phyloP scores from a whole-genome alignment of 2,113 vertebrate species.

The Sterrhoptilus dennistouni region DNA sequence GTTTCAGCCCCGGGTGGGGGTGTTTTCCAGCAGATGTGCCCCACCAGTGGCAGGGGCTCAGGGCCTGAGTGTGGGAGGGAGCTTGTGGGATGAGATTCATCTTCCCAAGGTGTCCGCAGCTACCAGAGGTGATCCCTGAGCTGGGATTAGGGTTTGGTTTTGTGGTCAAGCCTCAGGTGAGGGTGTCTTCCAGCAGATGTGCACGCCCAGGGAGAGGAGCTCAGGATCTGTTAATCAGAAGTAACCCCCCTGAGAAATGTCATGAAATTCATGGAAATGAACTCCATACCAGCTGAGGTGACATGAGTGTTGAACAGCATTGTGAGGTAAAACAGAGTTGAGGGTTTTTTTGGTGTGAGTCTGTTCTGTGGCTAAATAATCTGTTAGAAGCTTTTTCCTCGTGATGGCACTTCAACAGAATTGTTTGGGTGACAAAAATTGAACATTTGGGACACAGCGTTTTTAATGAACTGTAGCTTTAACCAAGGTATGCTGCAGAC shows the following conservation, averaged over 20 bases:
- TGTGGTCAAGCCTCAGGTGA: background rate
- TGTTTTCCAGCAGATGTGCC: background rate
- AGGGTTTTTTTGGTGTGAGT: rapidly evolving
- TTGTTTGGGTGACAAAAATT: background rate
- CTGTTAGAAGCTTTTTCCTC: background rate
- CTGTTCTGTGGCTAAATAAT: background rate
- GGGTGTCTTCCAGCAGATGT: no score
- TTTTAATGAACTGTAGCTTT: background rate
- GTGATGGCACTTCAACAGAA: background rate
- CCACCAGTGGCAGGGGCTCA: background rate
- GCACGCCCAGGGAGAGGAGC: background rate
- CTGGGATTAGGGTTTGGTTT: background rate
- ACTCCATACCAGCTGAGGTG: background rate
- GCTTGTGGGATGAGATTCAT: background rate
- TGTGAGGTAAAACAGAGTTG: background rate
- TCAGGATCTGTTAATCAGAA: background rate
- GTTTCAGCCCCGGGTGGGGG: background rate
- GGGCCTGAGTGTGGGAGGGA: background rate
- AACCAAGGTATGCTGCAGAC: background rate
- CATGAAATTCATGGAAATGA: rapidly evolving
- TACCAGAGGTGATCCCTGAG: background rate
- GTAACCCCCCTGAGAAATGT: rapidly evolving
- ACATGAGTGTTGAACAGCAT: background rate
- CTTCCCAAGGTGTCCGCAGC: background rate
- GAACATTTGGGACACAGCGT: background rate